A percentile compares a stretch with the other conserved stretches of the same genome.
Conservation (phyloP, 2,797 vertebrate genomes). For the Tapera naevia region DNA sequence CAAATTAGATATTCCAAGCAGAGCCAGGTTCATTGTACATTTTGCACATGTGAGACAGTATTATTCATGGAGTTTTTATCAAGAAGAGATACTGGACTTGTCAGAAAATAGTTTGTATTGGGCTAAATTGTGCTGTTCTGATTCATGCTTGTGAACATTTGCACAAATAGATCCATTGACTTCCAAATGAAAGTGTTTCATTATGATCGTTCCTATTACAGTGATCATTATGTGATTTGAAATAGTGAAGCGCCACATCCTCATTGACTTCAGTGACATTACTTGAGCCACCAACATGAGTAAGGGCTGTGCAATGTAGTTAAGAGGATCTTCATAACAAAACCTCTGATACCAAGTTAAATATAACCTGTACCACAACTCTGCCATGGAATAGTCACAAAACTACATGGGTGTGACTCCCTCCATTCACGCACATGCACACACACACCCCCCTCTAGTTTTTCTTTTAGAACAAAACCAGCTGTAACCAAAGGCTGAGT, state of each 20-base stretch:
- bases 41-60: slow-evolving; percentile 18
- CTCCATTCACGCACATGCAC: not conserved
- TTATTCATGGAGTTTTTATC: slow-evolving; percentile 48
- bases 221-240: slow-evolving; percentile 49
- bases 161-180: slow-evolving; percentile 50
- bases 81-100: slow-evolving; percentile 14
- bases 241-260: slow-evolving; percentile 49
- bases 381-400: not conserved
- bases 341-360: slow-evolving; percentile 52
- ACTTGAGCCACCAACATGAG: slow-evolving; percentile 31
- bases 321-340: slow-evolving; percentile 41
- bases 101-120: slow-evolving; percentile 38
- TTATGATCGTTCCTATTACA: slow-evolving; percentile 43
- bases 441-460: not conserved
- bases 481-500: slow-evolving; percentile 62
- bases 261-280: slow-evolving; percentile 41
- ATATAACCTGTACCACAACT: not conserved
- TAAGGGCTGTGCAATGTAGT: slow-evolving; percentile 37
- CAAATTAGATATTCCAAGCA: slow-evolving; percentile 48
- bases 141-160: slow-evolving; percentile 52
- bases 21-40: slow-evolving; percentile 42
- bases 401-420: not conserved
- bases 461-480: slow-evolving; percentile 55
- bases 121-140: slow-evolving; percentile 37
- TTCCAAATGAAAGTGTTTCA: slow-evolving; percentile 48